phyloP scores from a whole-genome alignment of 2,113 vertebrate genomes.

The Gambusia holbrooki region DNA sequence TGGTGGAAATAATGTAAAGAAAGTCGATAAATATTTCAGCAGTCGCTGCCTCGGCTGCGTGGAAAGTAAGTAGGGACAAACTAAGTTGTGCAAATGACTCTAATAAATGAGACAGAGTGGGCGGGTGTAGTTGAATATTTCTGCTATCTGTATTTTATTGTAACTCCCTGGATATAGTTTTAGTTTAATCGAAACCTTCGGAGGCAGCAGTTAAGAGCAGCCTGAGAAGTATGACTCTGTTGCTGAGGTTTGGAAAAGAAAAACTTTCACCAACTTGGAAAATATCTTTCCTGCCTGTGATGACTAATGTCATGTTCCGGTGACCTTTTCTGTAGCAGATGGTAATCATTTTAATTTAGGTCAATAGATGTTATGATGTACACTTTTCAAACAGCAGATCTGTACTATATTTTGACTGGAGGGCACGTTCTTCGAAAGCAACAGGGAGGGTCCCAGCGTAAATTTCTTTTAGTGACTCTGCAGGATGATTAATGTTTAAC shows the following conservation, averaged over 20 bases:
- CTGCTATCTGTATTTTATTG: conserved; percentile 18
- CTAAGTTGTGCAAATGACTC: neutral
- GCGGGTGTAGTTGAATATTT: conserved; percentile 27
- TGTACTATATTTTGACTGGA: neutral
- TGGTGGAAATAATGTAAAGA: neutral
- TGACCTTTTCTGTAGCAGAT: conserved; percentile 8
- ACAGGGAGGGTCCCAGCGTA: conserved; percentile 13
- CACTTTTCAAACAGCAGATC: neutral
- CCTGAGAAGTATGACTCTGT: neutral
- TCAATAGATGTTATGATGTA: neutral
- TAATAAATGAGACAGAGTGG: conserved; percentile 49
- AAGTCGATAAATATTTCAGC: neutral
- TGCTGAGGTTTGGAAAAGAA: conserved; percentile 36
- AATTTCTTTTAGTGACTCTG: conserved; percentile 15
- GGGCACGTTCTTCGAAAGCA: conserved; percentile 49
- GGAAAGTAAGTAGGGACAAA: conserved; percentile 47
- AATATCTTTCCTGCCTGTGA: conserved; percentile 22
- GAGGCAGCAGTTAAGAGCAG: conserved; percentile 28
- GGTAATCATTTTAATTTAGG: neutral
- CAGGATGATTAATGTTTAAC: conserved; percentile 7
- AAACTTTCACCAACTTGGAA: conserved; percentile 43
- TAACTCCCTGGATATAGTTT: conserved; percentile 21
- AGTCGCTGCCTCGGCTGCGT: neutral
- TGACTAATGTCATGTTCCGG: conserved; percentile 47
- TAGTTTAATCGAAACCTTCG: conserved; percentile 34